These are phyloP conservation scores for Ectropis grisescens DNA, from an alignment of 1,140 invertebrate genomes.

Conservation along the genomic window DNA sequence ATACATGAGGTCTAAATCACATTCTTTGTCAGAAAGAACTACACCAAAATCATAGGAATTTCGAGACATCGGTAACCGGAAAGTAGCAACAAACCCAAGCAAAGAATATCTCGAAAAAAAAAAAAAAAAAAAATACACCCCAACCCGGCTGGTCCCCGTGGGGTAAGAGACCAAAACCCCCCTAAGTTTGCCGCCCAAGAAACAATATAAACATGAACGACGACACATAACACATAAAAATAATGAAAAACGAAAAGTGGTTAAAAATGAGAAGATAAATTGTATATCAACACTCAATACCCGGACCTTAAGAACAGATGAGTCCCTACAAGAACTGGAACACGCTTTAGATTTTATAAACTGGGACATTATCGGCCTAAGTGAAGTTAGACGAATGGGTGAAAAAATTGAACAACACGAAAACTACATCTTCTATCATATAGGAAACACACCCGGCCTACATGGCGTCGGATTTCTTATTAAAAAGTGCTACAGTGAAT, in stretches of 20 bases:
- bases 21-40: slow-evolving; percentile 1
- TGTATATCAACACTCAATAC: slow-evolving; percentile 13
- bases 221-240: slow-evolving; percentile 5
- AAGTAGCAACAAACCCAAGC: slow-evolving; percentile 2
- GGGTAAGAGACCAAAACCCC: background rate
- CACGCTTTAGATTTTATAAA: slow-evolving; percentile 8
- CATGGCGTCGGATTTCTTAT: slow-evolving; percentile 1
- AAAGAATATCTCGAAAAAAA: slow-evolving; percentile 3
- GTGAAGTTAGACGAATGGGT: slow-evolving; percentile 12
- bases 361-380: slow-evolving; percentile 13
- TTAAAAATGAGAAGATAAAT: background rate
- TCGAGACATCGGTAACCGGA: slow-evolving; percentile 1
- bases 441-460: background rate
- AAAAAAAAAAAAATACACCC: background rate
- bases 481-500: background rate
- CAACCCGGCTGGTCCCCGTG: background rate
- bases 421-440: slow-evolving; percentile 1
- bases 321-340: slow-evolving; percentile 14
- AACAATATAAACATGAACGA: background rate
- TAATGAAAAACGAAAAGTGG: background rate
- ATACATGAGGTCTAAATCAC: slow-evolving; percentile 6
- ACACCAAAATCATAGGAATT: slow-evolving; percentile 6
- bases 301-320: slow-evolving; percentile 10
- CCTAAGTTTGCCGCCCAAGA: background rate
- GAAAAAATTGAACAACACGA: slow-evolving; percentile 3